These are phyloP conservation scores for Chloropsis hardwickii DNA, from an alignment of 2,113 vertebrate genomes.

Conservation along the genomic window DNA sequence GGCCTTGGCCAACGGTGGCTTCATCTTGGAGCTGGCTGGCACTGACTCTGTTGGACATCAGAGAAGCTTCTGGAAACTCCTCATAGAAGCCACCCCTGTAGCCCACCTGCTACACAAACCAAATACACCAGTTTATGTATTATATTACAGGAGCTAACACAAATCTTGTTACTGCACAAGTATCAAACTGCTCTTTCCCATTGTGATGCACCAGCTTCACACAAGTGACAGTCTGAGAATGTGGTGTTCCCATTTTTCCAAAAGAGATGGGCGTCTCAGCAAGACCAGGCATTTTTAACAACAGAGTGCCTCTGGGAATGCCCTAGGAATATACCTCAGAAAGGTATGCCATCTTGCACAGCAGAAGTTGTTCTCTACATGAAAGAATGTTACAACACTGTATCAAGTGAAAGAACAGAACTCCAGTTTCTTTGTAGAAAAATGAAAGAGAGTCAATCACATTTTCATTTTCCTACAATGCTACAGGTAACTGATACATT, in stretches of 20 bases:
- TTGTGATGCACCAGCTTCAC: neutral
- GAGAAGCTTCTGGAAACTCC: neutral
- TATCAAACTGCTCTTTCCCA: neutral
- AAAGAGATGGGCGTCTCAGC: neutral
- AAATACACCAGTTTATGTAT: neutral
- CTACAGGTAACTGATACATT: neutral
- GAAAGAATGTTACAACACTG: neutral
- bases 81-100: neutral
- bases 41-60: neutral
- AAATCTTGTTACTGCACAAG: neutral
- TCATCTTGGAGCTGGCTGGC: accelerated
- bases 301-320: neutral
- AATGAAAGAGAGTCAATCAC: accelerated
- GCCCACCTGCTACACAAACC: neutral
- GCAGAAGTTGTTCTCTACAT: neutral
- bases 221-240: neutral
- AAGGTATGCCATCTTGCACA: neutral
- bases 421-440: neutral
- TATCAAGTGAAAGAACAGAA: neutral
- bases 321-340: neutral
- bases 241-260: neutral
- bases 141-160: neutral
- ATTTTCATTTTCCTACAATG: neutral
- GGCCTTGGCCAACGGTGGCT: neutral
- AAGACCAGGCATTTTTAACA: neutral